Evolutionary conservation across 1,140 invertebrate species (phyloP).

Genomic region (Aculops lycopersici): DNA sequence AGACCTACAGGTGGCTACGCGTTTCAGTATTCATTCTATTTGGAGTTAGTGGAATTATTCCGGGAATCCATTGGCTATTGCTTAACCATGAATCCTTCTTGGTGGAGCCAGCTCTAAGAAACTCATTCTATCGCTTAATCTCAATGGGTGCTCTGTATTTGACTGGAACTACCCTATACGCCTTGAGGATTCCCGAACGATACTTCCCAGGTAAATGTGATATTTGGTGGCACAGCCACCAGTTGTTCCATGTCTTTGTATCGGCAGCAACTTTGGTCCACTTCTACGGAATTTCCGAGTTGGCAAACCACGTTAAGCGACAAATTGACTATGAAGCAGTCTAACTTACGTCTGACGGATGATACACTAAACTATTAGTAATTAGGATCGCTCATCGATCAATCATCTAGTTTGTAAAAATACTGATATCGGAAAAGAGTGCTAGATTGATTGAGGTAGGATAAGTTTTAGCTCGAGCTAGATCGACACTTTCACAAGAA

Average conservation of each 20-base stretch:
- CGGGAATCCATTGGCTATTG: conserved; percentile 20
- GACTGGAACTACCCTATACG: conserved; percentile 5
- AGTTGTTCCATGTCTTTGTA: conserved; percentile 7
- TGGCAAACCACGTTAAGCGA: not conserved
- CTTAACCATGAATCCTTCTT: not conserved
- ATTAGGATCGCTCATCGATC: too few relatives aligned
- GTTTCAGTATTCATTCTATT: conserved; percentile 66
- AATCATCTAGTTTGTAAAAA: too few relatives aligned
- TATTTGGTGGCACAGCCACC: conserved; percentile 7
- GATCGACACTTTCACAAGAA: too few relatives aligned
- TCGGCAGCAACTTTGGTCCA: not conserved
- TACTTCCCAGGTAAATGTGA: conserved; percentile 7
- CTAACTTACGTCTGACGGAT: too few relatives aligned
- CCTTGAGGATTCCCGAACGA: conserved; percentile 7
- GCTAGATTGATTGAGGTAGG: too few relatives aligned
- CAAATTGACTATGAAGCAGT: too few relatives aligned
- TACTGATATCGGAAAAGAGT: too few relatives aligned
- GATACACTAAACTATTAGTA: too few relatives aligned
- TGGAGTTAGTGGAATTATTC: conserved; percentile 69
- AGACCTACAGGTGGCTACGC: conserved; percentile 52
- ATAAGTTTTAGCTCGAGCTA: too few relatives aligned
- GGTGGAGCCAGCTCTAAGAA: not conserved
- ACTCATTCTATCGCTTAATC: conserved; percentile 1
- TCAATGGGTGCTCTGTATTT: conserved; percentile 2
- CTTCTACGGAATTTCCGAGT: not conserved